Base-by-base conservation (phyloP, 1,140 invertebrate genomes). In the Yoshiicerus persimilis region DNA sequence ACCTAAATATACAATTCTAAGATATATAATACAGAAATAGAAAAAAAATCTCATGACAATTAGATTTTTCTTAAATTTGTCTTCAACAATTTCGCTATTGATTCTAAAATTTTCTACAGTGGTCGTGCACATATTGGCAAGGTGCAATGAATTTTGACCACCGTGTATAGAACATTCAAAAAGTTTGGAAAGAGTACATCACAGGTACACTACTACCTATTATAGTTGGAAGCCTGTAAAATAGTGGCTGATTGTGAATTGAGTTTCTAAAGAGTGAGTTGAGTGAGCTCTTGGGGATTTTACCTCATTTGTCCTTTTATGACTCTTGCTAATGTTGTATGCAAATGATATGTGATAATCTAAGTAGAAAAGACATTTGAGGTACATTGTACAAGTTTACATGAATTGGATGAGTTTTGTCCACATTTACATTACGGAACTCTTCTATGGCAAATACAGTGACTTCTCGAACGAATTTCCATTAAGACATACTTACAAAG, bases 231-330 rank as follows among this genome's bases (percentile, higher is more conserved):
- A 56, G 1, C 2, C 9, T 41, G 47, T 56, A n/a, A 16, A 56
- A 56, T 30, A 3, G 4, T 66, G 25, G 25, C 20, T 6, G 20
- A 20, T 23, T 66, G 25, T 11, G 25, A 70, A 27, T 32, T 2
- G 66, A 27, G 25, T 70, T 0, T 64, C 1, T n/a, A 56, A 56
- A 23, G 38, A 38, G 38, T 32, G 23, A 39, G 38, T 39, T 84
- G 39, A 84, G 27, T 47, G 75, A 80, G 32, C 75, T 80, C 75
- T 10, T 36, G 23, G 32, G 75, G 75, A 84, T 47, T 84, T 41
- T 47, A 32, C 83, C 75, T 80, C 75, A 38, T 80, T 80, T 80
- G 32, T 80, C 75, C 75, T 80, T 80, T 80, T 80, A 80, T 80
- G 75, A 77, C 30, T 6, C 5, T 16, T 20, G 70, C 70, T 77